Evolutionary conservation across 2,797 vertebrate genomes (phyloP).

Genomic region (Neostethus bicornis): DNA sequence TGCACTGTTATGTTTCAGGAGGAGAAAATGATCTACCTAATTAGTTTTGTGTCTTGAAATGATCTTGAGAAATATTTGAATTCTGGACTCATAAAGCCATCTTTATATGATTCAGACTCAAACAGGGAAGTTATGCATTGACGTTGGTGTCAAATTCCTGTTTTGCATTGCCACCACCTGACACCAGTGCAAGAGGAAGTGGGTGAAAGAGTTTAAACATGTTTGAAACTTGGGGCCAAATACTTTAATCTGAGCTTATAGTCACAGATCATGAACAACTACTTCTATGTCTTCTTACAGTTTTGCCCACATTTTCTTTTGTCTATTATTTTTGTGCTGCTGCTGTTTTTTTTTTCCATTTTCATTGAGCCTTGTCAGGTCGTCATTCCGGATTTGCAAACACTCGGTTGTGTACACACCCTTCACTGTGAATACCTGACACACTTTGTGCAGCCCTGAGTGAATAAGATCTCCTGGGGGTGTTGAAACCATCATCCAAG

Average conservation of each 20-base stretch:
- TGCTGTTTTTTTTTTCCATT: not conserved
- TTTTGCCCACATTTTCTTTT: not conserved
- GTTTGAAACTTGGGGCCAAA: conserved; percentile 32
- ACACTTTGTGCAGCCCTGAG: conserved; percentile 12
- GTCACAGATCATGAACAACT: not conserved
- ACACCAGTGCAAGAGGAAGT: not conserved
- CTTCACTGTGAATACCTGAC: conserved; percentile 27
- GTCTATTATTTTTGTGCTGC: not conserved
- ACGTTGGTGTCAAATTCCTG: conserved; percentile 30
- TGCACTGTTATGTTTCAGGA: conserved; percentile 10
- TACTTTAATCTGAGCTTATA: not conserved
- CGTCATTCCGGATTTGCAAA: conserved; percentile 14
- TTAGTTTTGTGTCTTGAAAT: conserved; percentile 10
- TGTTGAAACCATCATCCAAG: not conserved
- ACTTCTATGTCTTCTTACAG: not conserved
- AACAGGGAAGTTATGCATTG: not conserved
- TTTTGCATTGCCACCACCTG: conserved; percentile 41
- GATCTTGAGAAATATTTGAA: conserved; percentile 20
- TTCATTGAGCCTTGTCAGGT: not conserved
- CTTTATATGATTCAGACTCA: not conserved
- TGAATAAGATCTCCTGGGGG: conserved; percentile 21
- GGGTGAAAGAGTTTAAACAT: conserved; percentile 19
- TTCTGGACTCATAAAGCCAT: conserved; percentile 19
- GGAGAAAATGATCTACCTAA: conserved; percentile 24
- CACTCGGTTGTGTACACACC: conserved; percentile 47